A percentile compares a stretch with the other conserved stretches of the same genome.
These are phyloP conservation scores for Lamellibrachia columna DNA, from an alignment of 2,888 invertebrate species.

Conservation along the genomic window DNA sequence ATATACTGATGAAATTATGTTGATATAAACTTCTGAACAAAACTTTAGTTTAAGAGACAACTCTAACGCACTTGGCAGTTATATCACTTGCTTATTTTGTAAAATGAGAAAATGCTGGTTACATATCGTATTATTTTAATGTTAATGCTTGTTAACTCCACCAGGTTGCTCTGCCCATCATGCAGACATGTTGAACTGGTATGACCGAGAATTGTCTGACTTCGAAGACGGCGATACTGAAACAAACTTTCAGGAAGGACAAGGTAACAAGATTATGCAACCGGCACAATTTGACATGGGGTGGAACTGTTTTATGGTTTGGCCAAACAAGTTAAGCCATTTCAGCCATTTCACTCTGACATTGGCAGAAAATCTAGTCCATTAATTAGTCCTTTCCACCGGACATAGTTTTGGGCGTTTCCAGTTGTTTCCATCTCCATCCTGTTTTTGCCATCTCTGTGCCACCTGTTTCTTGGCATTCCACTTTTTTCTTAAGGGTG, in stretches of 20 bases:
- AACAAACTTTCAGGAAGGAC: background rate
- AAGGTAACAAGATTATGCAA: background rate
- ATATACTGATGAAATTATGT: too few relatives aligned
- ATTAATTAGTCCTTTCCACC: too few relatives aligned
- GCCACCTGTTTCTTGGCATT: too few relatives aligned
- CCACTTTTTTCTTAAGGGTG: too few relatives aligned
- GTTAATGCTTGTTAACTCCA: background rate
- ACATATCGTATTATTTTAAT: background rate
- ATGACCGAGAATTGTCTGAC: slow-evolving; percentile 37
- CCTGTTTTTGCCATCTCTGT: too few relatives aligned
- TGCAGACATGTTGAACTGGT: slow-evolving; percentile 30
- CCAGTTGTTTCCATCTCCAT: too few relatives aligned
- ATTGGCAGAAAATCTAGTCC: too few relatives aligned
- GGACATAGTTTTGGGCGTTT: too few relatives aligned
- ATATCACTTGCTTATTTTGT: background rate
- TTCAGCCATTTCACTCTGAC: too few relatives aligned
- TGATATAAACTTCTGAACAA: background rate
- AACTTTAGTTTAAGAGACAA: background rate
- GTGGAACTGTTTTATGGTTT: background rate
- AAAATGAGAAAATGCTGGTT: background rate
- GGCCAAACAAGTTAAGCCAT: too few relatives aligned
- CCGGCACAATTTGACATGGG: background rate
- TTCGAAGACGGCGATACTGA: slow-evolving; percentile 30
- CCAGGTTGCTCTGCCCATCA: background rate
- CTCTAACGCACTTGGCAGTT: background rate